A percentile compares a stretch with the other conserved stretches of the same genome.
These are phyloP conservation scores for Camptogramma bilineatum DNA, from an alignment of 2,888 invertebrate species.

Conservation along the genomic window DNA sequence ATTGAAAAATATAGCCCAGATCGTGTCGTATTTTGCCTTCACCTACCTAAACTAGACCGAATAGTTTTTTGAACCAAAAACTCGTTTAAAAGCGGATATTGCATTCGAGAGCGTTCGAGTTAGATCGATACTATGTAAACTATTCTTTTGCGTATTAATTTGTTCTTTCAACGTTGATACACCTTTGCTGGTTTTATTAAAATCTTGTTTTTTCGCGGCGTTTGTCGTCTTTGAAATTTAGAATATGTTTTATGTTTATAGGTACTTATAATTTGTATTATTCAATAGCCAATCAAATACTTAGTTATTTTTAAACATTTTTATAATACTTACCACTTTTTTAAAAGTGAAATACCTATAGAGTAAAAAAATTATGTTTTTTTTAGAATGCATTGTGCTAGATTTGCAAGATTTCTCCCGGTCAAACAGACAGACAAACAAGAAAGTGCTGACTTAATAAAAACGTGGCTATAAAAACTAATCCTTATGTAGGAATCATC, in stretches of 20 bases:
- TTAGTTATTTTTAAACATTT: too few species aligned
- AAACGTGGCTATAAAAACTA: too few species aligned
- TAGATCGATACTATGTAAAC: conserved; percentile 75
- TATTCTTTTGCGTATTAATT: conserved; percentile 65
- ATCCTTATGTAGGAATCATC: too few species aligned
- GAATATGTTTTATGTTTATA: not conserved
- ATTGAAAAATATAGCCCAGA: conserved; percentile 45
- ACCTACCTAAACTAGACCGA: conserved; percentile 66
- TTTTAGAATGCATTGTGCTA: too few species aligned
- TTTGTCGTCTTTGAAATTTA: not conserved
- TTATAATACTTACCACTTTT: too few species aligned
- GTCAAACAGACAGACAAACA: too few species aligned
- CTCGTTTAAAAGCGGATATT: conserved; percentile 85
- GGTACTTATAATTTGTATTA: not conserved
- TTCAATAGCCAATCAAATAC: too few species aligned
- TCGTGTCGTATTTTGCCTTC: conserved; percentile 51
- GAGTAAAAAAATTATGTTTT: too few species aligned
- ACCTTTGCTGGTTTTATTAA: conserved; percentile 25
- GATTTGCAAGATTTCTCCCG: too few species aligned
- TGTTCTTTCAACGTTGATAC: conserved; percentile 39
- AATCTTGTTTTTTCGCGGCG: not conserved
- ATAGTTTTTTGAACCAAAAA: conserved; percentile 82
- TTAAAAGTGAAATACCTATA: too few species aligned
- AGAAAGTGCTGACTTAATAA: too few species aligned
- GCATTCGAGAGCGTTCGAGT: conserved; percentile 77